A percentile compares a stretch with the other conserved stretches of the same genome.
Evolutionary conservation across 2,797 vertebrate genomes (phyloP).

Genomic region (Prunella strophiata): DNA sequence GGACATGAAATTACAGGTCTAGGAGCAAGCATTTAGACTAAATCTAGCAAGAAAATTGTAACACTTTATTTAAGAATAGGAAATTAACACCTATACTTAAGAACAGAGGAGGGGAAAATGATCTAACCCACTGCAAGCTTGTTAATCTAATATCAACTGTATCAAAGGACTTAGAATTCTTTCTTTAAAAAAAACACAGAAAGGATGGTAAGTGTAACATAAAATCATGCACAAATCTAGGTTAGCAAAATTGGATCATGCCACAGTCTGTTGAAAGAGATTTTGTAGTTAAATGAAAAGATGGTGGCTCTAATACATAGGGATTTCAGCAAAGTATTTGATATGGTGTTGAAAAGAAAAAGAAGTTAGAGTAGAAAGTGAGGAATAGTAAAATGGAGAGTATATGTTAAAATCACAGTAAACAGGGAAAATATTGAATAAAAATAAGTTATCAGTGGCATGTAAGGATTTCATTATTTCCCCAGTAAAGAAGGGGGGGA

Average conservation of each 20-base stretch:
- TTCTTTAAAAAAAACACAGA: neutral
- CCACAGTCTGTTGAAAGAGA: neutral
- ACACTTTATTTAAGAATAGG: neutral
- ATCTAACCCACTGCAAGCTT: neutral
- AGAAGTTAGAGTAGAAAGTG: neutral
- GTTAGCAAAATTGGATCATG: neutral
- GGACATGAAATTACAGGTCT: neutral
- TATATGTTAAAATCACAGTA: neutral
- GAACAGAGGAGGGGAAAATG: neutral
- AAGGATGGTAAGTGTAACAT: neutral
- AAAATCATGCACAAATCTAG: neutral
- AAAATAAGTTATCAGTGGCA: neutral
- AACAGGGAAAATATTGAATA: neutral
- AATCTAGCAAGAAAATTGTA: neutral
- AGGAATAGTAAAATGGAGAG: neutral
- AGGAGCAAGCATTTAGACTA: neutral
- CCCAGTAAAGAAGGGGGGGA: neutral
- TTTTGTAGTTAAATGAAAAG: neutral
- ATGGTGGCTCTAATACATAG: neutral
- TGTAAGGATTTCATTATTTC: neutral
- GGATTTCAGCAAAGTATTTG: neutral
- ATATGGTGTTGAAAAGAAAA: neutral
- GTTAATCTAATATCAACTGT: neutral
- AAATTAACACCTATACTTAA: conserved; percentile 18
- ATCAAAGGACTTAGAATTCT: neutral